phyloP scores from a whole-genome alignment of 2,797 vertebrate species.

The Typhlichthys eigenmanni region DNA sequence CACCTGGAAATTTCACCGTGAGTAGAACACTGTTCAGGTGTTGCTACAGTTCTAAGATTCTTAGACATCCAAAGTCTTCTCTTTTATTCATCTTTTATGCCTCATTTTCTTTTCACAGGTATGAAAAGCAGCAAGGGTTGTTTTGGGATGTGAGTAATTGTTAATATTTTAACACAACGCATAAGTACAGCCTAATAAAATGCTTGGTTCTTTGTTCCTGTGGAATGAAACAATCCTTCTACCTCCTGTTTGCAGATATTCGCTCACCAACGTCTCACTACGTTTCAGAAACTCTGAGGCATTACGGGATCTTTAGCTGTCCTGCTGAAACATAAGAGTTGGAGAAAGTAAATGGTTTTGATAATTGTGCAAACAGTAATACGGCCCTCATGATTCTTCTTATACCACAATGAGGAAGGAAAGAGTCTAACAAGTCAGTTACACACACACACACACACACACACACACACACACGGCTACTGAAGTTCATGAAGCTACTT shows the following conservation, averaged over 20 bases:
- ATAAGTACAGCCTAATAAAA: neutral
- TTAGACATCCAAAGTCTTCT: neutral
- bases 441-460: no score
- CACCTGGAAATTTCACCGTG: slow-evolving; percentile 53
- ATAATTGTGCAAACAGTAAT: neutral
- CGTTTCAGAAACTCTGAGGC: slow-evolving; percentile 45
- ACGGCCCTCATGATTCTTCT: neutral
- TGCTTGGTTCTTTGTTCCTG: neutral
- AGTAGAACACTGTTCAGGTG: slow-evolving; percentile 35
- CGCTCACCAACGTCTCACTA: slow-evolving; percentile 29
- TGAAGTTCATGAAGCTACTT: no score
- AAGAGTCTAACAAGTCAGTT: no score
- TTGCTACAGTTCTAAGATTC: neutral
- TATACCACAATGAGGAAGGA: no score
- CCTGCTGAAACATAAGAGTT: no score
- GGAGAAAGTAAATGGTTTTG: neutral
- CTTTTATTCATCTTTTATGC: neutral
- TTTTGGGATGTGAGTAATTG: slow-evolving; percentile 54
- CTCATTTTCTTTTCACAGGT: slow-evolving; percentile 40
- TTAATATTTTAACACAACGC: neutral
- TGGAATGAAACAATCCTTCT: neutral
- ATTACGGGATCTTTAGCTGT: slow-evolving; percentile 56
- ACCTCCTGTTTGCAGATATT: slow-evolving; percentile 39
- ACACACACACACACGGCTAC: no score
- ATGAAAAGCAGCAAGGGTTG: slow-evolving; percentile 43